Evolutionary conservation across 2,888 invertebrate genomes (phyloP), one percentile per base, ranked within the genome.

Genomic region (Leucoma salicis): DNA sequence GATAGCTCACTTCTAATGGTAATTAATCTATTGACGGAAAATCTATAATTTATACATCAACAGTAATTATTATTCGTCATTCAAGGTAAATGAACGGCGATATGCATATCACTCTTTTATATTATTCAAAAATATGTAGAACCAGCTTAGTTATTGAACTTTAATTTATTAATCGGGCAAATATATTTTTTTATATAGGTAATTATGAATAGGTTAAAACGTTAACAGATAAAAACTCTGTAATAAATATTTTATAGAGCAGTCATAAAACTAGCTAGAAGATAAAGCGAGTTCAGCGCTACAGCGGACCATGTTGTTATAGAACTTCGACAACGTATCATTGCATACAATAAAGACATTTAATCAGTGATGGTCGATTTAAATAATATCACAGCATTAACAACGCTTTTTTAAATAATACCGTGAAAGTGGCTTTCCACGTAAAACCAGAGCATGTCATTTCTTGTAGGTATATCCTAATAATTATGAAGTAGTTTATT

Each of bases 231-330:
- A 82, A 82, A 80, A 78, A 64, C 72, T 70, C 68, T 66, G 74
- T 72, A 65, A 78, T 76, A 68, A 82, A 78, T 79, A 74, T 79
- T 82, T 87, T 85, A 87, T 85, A 78, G 82, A 81, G 70, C 77
- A 74, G 62, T 74, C 76, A 74, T 86, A 84, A 86, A 86, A 78
- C 66, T 48, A 56, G 70, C 70, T 55, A 55, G 62, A 64, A 71
- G 74, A 77, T 79, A 78, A 74, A 63, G 34, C 45, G 61, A 55
- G 44, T 48, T 66, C 31, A 43, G 31, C 32, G 52, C 64, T 70
- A 66, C 67, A 66, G 71, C 70, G 73, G 65, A 5, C 5, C 27
- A 3, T 27, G 6, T 57, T 61, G 63, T 62, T 68, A 74, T 74
- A 76, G 80, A 81, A 81, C 69, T 78, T 79, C 82, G 82, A 86